Conservation (phyloP, 2,888 invertebrate species). For the Parnassius mnemosyne region DNA sequence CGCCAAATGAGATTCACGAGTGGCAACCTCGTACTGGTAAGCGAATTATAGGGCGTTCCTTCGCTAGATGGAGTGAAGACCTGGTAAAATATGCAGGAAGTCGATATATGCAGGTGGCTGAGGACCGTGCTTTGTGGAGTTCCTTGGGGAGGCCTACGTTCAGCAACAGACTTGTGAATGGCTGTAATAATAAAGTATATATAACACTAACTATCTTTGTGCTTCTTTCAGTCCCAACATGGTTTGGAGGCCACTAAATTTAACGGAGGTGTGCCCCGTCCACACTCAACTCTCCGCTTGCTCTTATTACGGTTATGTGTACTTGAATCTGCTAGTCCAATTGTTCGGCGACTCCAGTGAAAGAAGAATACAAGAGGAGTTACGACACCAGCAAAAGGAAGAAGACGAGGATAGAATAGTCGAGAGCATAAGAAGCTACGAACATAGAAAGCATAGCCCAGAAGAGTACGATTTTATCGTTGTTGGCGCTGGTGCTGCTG, state of each 20-base stretch:
- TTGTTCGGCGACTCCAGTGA: constrained; percentile 50
- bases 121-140: no score
- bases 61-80: no score
- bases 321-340: constrained; percentile 47
- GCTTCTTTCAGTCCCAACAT: constrained; percentile 27
- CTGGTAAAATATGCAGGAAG: no score
- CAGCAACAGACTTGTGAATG: no score
- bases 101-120: no score
- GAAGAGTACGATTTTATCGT: constrained; percentile 59
- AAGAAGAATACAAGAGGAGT: constrained; percentile 31
- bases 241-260: constrained; percentile 40
- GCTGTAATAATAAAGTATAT: no score
- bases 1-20: no score
- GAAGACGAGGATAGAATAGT: constrained; percentile 30
- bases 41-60: no score
- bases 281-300: constrained; percentile 48
- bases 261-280: constrained; percentile 39
- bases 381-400: constrained; percentile 4
- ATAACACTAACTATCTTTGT: no score
- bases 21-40: no score
- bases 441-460: constrained; percentile 7
- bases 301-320: constrained; percentile 47
- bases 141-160: no score
- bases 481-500: constrained; percentile 30
- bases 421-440: constrained; percentile 22